Evolutionary conservation across 2,888 invertebrate genomes (phyloP), one percentile per base, ranked within the genome.

Genomic region (Choristoneura rosaceana): DNA sequence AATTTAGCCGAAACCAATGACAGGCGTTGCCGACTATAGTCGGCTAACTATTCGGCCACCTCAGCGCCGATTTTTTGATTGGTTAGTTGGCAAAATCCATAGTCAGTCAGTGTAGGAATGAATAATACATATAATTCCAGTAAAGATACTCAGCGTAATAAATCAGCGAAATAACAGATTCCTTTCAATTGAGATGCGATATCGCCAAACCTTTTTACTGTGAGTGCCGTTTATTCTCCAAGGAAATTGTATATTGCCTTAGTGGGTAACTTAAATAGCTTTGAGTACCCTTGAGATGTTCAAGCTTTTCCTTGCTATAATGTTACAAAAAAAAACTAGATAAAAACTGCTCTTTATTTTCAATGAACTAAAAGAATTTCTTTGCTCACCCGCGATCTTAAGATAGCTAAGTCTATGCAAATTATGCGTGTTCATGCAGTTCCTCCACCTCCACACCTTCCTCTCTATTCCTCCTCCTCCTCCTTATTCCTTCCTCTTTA

Each of bases 121-220:
- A 52, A 52, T 52, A 52, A 52, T 17, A 52, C 52, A 52, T 69
- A 61, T 61, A 52, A 62, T 69, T 69, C 41, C 17, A 38, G 7
- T 33, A 38, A 69, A 61, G 52, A 52, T 68, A 14, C 68, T 50
- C 61, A 64, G 33, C 7, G 17, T 38, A 61, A 68, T 68, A 50
- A 62, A 62, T 69, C 69, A 52, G 52, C 41, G 38, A 69, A 61
- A 62, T 69, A 69, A 34, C 67, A 67, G 43, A 62, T 62, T 62
- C 52, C 62, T 55, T 38, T 61, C 62, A 62, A 43, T 52, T 61
- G 50, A 17, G 60, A 61, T 60, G 47, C 52, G 25, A 69, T 52
- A 50, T 41, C 12, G 41, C 41, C 55, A 55, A 25, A 43, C 58
- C 45, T 67, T 67, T 25, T 67, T 47, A 67, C 58, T n/a, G 34